phyloP scores from a whole-genome alignment of 1,140 invertebrate species.

The Neodiprion lecontei region DNA sequence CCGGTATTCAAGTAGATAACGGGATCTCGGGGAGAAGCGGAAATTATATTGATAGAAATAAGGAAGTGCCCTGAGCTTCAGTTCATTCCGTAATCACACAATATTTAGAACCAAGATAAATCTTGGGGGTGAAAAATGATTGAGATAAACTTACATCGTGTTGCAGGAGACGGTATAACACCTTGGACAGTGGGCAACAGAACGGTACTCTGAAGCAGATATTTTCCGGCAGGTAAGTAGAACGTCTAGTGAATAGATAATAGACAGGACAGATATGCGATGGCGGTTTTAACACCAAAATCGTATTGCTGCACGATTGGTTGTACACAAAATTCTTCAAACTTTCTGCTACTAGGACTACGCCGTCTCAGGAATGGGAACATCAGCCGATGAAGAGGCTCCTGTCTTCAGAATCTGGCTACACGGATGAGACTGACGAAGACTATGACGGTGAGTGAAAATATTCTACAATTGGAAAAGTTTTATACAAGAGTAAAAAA shows the following conservation, averaged over 20 bases:
- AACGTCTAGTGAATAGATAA: slow-evolving; percentile 3
- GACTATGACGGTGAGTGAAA: slow-evolving; percentile 54
- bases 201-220: slow-evolving; percentile 38
- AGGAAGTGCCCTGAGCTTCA: background rate
- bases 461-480: background rate
- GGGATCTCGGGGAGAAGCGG: no score
- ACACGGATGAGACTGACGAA: slow-evolving; percentile 58
- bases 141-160: no score
- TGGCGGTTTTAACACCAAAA: no score
- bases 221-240: slow-evolving; percentile 37
- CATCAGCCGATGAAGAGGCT: slow-evolving; percentile 43
- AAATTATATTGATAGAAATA: background rate
- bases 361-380: slow-evolving; percentile 29
- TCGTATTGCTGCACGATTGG: no score
- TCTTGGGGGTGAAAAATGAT: no score
- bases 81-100: no score
- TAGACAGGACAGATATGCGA: background rate
- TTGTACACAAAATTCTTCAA: background rate
- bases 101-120: no score
- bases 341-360: background rate
- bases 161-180: slow-evolving; percentile 39
- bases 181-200: slow-evolving; percentile 36
- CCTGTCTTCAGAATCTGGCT: slow-evolving; percentile 53
- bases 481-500: no score
- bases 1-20: no score